phyloP scores from a whole-genome alignment of 2,888 invertebrate genomes.

The Galeopsomyia nigrocyanea region DNA sequence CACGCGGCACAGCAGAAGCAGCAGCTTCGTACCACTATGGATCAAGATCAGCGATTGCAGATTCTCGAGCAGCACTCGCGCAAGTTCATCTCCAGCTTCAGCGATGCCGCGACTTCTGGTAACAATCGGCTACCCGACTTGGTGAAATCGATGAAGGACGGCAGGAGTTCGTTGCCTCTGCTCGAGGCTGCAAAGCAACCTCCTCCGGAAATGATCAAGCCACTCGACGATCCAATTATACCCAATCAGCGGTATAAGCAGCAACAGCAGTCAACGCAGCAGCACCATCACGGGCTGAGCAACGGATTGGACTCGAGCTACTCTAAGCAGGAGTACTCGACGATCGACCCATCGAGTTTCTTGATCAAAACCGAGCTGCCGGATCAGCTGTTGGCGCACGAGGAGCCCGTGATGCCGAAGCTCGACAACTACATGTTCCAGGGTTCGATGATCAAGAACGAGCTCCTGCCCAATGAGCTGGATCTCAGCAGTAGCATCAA shows the following conservation, averaged over 20 bases:
- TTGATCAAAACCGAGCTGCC: conserved; percentile 36
- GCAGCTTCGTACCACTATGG: conserved; percentile 46
- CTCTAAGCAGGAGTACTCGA: conserved; percentile 48
- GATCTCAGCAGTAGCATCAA: conserved; percentile 13
- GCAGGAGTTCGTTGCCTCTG: conserved; percentile 44
- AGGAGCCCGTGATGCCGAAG: conserved; percentile 17
- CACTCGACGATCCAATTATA: conserved; percentile 61
- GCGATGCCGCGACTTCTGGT: not conserved
- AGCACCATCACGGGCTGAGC: conserved; percentile 52
- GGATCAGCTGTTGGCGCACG: conserved; percentile 36
- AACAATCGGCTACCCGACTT: conserved; percentile 55
- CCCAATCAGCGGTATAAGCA: conserved; percentile 51
- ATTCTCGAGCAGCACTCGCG: conserved; percentile 25
- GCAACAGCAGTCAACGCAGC: conserved; percentile 23
- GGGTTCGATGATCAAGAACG: conserved; percentile 26
- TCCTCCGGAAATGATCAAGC: conserved; percentile 58
- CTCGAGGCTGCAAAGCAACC: conserved; percentile 54
- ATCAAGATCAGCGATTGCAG: conserved; percentile 10
- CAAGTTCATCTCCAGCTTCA: conserved; percentile 5
- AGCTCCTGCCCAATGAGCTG: conserved; percentile 6
- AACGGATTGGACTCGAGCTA: conserved; percentile 56
- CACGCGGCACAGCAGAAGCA: conserved; percentile 54
- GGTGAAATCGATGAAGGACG: conserved; percentile 60
- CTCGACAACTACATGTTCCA: conserved; percentile 21
- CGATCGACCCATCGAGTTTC: conserved; percentile 40